These are phyloP conservation scores for Pluvialis apricaria DNA, from an alignment of 2,113 vertebrate species.

Conservation along the genomic window DNA sequence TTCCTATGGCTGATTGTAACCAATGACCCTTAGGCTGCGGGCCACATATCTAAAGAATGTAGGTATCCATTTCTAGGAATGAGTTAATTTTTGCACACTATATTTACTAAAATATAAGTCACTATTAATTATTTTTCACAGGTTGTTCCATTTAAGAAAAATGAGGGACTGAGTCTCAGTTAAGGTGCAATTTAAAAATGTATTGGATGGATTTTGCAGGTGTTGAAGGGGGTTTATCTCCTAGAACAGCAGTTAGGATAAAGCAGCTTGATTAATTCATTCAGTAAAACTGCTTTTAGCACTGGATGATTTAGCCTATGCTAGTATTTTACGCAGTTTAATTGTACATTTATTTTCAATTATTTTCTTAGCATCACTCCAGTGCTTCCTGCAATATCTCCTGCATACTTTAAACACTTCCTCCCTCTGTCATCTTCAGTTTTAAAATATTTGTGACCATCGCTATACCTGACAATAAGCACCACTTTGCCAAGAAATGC, in stretches of 20 bases:
- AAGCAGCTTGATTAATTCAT: slow-evolving; percentile 16
- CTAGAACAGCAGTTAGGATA: slow-evolving; percentile 5
- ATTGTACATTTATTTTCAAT: slow-evolving; percentile 41
- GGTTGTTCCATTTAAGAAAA: slow-evolving; percentile 2
- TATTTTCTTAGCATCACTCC: slow-evolving; percentile 29
- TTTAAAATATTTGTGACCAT: neutral
- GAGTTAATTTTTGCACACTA: neutral
- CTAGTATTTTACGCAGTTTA: neutral
- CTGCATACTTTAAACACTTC: neutral
- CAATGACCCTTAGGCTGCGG: neutral
- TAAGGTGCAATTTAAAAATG: slow-evolving; percentile 15
- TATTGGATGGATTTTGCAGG: neutral
- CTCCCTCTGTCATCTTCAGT: neutral
- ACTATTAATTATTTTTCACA: neutral
- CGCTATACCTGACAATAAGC: neutral
- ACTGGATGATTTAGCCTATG: neutral
- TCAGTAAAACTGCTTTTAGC: slow-evolving; percentile 18
- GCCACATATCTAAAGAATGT: neutral
- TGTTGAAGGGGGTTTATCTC: slow-evolving; percentile 1
- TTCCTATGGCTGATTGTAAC: neutral
- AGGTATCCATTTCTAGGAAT: neutral
- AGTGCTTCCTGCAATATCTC: neutral
- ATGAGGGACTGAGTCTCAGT: neutral
- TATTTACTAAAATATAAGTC: neutral
- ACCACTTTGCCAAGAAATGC: neutral